Conservation (phyloP, 37 sponge, comb jelly and placozoan genomes). For the Diacarnus erythraeanus region DNA sequence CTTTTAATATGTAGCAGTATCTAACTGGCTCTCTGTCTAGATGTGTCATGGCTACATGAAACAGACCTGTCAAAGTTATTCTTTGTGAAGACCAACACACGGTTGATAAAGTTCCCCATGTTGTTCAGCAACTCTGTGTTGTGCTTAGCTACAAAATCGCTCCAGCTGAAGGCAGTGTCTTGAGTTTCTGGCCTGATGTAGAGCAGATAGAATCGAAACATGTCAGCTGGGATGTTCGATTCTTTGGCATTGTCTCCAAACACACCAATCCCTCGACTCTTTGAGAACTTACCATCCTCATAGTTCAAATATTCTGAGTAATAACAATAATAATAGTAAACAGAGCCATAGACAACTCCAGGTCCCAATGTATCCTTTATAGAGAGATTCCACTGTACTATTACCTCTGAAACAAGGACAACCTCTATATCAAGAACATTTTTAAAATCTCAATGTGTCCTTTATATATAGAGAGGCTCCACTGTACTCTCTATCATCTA, state of each 20-base stretch:
- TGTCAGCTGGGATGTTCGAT: slow-evolving; percentile 88
- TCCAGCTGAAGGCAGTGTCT: slow-evolving; percentile 94
- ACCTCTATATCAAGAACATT: too few relatives aligned
- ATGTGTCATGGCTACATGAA: too few relatives aligned
- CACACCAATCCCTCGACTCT: slow-evolving; percentile 95
- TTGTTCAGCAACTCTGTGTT: slow-evolving; percentile 97
- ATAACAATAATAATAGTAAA: too few relatives aligned
- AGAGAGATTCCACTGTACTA: too few relatives aligned
- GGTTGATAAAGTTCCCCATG: slow-evolving; percentile 94
- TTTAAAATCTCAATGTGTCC: too few relatives aligned
- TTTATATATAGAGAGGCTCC: too few relatives aligned
- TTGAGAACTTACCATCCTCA: slow-evolving; percentile 98
- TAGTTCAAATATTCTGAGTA: slow-evolving; percentile 96
- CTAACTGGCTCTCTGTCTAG: too few relatives aligned
- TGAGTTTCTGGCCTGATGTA: slow-evolving; percentile 87
- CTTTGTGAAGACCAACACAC: slow-evolving; percentile 73
- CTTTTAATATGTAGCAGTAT: too few relatives aligned
- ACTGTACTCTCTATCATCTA: too few relatives aligned
- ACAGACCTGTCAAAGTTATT: slow-evolving; percentile 56
- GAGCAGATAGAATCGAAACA: slow-evolving; percentile 91
- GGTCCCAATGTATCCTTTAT: too few relatives aligned
- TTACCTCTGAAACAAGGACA: too few relatives aligned
- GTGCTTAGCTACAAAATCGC: slow-evolving; percentile 81
- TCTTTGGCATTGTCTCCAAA: slow-evolving; percentile 92
- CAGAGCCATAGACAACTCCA: too few relatives aligned